Evolutionary conservation across 2,797 vertebrate species (phyloP).

Genomic region (Clarias platycephalus): DNA sequence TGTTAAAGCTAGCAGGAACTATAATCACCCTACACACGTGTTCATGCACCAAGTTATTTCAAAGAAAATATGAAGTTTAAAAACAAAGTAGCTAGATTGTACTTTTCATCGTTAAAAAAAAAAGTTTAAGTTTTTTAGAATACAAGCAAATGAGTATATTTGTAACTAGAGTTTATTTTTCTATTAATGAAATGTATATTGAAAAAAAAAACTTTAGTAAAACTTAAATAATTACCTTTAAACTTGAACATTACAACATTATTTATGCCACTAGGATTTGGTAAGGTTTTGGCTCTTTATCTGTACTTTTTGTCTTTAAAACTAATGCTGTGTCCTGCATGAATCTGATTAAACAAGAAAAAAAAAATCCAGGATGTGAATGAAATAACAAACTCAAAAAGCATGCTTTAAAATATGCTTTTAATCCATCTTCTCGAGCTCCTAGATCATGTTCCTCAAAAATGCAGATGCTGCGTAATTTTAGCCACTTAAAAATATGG

Average conservation of each 20-base stretch:
- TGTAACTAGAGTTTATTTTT: no score
- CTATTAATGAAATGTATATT: no score
- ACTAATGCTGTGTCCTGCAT: constrained; percentile 24
- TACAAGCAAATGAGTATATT: no score
- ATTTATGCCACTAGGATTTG: neutral
- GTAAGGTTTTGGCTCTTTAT: neutral
- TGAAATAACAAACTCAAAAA: neutral
- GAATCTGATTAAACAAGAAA: neutral
- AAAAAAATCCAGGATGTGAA: neutral
- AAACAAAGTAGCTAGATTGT: no score
- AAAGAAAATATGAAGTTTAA: no score
- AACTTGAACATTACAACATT: neutral
- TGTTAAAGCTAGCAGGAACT: no score
- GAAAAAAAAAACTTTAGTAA: no score
- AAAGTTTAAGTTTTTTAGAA: no score
- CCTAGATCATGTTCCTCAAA: neutral
- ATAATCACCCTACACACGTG: no score
- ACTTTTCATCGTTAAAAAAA: no score
- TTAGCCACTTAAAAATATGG: neutral
- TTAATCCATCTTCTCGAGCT: neutral
- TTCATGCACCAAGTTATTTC: no score
- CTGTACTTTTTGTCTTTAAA: neutral
- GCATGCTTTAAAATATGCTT: no score
- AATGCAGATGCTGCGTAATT: neutral
- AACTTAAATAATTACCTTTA: neutral